A percentile compares a stretch with the other conserved stretches of the same genome.
Conservation (phyloP, 2,113 vertebrate genomes). For the Crotophaga sulcirostris region DNA sequence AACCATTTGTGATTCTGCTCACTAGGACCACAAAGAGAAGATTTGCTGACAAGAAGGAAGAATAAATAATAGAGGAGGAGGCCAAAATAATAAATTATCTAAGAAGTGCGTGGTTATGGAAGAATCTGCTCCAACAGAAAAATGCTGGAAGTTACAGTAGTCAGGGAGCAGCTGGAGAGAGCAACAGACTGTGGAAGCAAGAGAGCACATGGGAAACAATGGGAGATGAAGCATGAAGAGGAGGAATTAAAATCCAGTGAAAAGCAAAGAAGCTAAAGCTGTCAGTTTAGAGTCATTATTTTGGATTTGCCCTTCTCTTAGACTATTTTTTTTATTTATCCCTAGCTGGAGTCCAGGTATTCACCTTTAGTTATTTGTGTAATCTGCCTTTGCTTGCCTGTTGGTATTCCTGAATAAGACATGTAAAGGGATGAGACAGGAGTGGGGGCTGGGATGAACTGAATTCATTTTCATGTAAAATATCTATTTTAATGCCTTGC, state of each 20-base stretch:
- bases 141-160: not conserved
- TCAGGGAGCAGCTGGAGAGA: slow-evolving; percentile 22
- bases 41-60: not conserved
- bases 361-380: not conserved
- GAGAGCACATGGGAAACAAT: not conserved
- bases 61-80: not conserved
- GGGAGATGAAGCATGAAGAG: slow-evolving; percentile 7
- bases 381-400: not conserved
- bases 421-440: not conserved
- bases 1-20: not conserved
- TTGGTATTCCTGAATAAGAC: not conserved
- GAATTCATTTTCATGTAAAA: not conserved
- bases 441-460: not conserved
- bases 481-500: not conserved
- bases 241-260: not conserved
- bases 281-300: not conserved
- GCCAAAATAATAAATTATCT: not conserved
- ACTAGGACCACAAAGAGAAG: not conserved
- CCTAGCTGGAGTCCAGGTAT: not conserved
- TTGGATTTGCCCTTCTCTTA: not conserved
- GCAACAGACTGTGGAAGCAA: not conserved
- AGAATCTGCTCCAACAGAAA: not conserved
- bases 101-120: not conserved
- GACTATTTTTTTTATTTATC: not conserved
- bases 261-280: not conserved